A percentile compares a stretch with the other conserved stretches of the same genome.
These are phyloP conservation scores for Polyommatus iphigenia DNA, from an alignment of 2,888 invertebrate genomes.

Conservation along the genomic window DNA sequence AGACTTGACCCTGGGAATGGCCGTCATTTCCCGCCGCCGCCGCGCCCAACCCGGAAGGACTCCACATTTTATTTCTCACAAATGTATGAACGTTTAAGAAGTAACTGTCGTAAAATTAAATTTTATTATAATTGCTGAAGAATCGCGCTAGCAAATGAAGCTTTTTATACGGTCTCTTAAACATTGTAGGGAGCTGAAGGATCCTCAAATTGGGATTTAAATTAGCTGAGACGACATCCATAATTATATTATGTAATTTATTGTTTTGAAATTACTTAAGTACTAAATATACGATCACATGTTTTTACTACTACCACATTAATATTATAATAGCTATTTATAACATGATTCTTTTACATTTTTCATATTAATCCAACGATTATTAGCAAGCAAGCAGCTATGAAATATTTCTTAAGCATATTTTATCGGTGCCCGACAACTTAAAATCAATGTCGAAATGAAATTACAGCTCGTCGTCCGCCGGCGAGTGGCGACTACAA, in stretches of 20 bases:
- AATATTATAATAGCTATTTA: neutral
- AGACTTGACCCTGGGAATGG: slow-evolving; percentile 27
- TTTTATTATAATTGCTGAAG: slow-evolving; percentile 5
- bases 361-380: neutral
- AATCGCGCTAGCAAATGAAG: neutral
- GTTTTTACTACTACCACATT: neutral
- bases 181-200: neutral
- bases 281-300: no score
- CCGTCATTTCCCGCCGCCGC: slow-evolving; percentile 23
- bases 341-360: neutral
- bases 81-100: slow-evolving; percentile 28
- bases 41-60: neutral
- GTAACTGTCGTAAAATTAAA: slow-evolving; percentile 23
- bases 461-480: slow-evolving; percentile 38
- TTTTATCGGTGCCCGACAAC: slow-evolving; percentile 1
- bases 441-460: slow-evolving; percentile 45
- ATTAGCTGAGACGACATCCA: neutral
- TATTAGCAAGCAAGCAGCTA: neutral
- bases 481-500: slow-evolving; percentile 36
- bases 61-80: slow-evolving; percentile 18
- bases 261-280: neutral
- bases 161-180: neutral
- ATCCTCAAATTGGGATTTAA: neutral
- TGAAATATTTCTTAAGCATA: neutral
- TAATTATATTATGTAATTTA: neutral